Percentiles rank a stretch among this genome's conserved stretches.
phyloP scores from a whole-genome alignment of 2,888 invertebrate species.

The Polydrusus tereticollis region DNA sequence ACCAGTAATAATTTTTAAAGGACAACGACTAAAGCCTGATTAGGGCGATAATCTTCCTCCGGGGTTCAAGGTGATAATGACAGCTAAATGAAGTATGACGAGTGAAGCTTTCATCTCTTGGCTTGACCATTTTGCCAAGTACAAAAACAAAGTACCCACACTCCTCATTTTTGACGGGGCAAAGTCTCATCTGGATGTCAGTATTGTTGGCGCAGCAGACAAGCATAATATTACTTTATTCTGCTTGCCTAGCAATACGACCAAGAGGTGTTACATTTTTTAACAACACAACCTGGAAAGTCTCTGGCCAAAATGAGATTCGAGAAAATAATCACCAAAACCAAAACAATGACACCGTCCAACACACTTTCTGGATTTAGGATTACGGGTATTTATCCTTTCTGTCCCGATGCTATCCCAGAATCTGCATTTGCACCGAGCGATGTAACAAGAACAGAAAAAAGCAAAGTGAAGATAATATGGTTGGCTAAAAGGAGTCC shows the following conservation, averaged over 20 bases:
- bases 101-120: too few species aligned
- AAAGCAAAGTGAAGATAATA: too few species aligned
- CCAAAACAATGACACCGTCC: background rate
- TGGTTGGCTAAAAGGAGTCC: too few species aligned
- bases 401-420: background rate
- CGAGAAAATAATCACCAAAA: background rate
- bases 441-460: slow-evolving; percentile 15
- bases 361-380: background rate
- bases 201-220: background rate
- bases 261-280: too few species aligned
- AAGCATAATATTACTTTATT: background rate
- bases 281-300: too few species aligned
- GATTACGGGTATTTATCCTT: background rate
- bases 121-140: too few species aligned
- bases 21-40: too few species aligned
- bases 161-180: background rate
- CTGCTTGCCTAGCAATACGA: background rate
- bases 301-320: background rate
- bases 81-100: slow-evolving; percentile 56
- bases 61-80: slow-evolving; percentile 53
- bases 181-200: background rate
- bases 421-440: too few species aligned
- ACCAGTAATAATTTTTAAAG: too few species aligned
- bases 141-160: too few species aligned
- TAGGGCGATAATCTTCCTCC: slow-evolving; percentile 54